Evolutionary conservation across 2,888 invertebrate genomes (phyloP), one percentile per base, ranked within the genome.

Genomic region (Drepana falcataria): DNA sequence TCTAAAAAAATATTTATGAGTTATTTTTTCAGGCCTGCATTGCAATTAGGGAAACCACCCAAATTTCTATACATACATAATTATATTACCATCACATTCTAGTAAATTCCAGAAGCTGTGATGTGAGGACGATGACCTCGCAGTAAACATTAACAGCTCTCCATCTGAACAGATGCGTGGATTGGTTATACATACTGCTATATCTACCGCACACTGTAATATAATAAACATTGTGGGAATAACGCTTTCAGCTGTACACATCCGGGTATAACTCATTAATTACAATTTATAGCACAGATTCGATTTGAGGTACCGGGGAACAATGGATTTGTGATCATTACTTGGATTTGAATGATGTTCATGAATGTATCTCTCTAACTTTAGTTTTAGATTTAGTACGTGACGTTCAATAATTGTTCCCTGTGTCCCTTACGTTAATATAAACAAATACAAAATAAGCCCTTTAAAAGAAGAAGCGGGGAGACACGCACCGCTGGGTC

Each of bases 121-220:
- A 9, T 9, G 60, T 70, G 71, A 74, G 77, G 75, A 57, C 71
- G 66, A 66, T 58, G 77, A 77, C 68, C 78, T 37, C 55, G 41
- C 47, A 55, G 56, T 60, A 58, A 64, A 51, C 41, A 40, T 51
- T 33, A 37, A 37, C 37, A 6, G 53, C 35, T 47, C 47, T 33
- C 48, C 48, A 34, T 48, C 33, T 48, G 48, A 48, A 33, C 60
- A 57, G 59, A 55, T 58, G 59, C 61, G 58, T 64, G 60, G 61
- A 54, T 62, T 52, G 48, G 64, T 66, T 59, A 53, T 55, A 59
- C 66, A 66, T 64, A 70, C 66, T 54, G 61, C 52, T 58, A 59
- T 56, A 51, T 53, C 49, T 47, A 33, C 35, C 49, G 47, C 44
- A 35, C 47, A 33, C 48, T 35, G 47, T 47, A 55, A 33, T 47